A percentile compares a stretch with the other conserved stretches of the same genome.
phyloP scores from a whole-genome alignment of 92 coral and sea anemone species.

The Galaxea fascicularis region DNA sequence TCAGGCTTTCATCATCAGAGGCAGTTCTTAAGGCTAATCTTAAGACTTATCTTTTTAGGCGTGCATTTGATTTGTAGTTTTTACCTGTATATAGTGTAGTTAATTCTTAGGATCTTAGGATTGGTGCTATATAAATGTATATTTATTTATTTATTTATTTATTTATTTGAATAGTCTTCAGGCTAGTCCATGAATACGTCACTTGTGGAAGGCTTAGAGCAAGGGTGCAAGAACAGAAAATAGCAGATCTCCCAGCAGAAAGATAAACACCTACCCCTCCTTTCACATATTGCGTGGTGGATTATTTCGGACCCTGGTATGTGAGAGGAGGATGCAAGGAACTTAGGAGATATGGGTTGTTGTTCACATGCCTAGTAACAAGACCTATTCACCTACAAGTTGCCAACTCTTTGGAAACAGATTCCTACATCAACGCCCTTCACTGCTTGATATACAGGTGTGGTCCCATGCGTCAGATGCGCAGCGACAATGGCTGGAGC shows the following conservation, averaged over 20 bases:
- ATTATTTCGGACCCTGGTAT: conserved; percentile 57
- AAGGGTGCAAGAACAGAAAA: conserved; percentile 2
- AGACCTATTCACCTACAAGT: conserved; percentile 40
- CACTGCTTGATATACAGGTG: conserved; percentile 46
- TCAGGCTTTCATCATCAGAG: no score
- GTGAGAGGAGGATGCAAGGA: conserved; percentile 51
- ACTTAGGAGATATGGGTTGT: conserved; percentile 47
- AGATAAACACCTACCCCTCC: conserved; percentile 52
- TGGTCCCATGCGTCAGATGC: conserved; percentile 53
- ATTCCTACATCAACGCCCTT: conserved; percentile 58
- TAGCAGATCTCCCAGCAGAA: conserved; percentile 55
- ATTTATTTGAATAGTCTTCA: conserved; percentile 36
- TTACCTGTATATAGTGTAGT: no score
- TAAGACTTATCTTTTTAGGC: no score
- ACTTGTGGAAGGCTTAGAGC: conserved; percentile 31
- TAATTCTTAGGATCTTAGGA: no score
- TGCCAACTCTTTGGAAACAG: conserved; percentile 43
- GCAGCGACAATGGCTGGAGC: conserved; percentile 64
- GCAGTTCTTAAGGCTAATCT: no score
- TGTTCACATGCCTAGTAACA: conserved; percentile 45
- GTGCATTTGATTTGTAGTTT: no score
- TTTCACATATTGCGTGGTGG: conserved; percentile 53
- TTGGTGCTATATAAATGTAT: no score
- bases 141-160: no score
- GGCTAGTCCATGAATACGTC: conserved; percentile 18